These are phyloP conservation scores for Coranthus polyacanthus DNA, from an alignment of 2,797 vertebrate species.

Conservation along the genomic window DNA sequence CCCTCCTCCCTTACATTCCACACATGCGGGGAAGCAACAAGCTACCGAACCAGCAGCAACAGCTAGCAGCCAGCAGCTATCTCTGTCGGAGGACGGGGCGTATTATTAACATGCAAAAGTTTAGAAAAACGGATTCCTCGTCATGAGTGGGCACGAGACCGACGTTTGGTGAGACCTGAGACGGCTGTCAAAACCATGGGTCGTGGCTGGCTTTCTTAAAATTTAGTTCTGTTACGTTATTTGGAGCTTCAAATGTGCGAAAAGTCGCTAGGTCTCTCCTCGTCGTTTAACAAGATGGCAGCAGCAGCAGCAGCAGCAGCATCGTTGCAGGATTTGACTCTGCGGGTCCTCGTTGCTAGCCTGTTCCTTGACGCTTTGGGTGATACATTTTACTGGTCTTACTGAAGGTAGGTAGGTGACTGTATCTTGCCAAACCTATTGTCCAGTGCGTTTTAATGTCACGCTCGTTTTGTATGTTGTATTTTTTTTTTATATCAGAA, in stretches of 20 bases:
- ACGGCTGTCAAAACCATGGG: constrained; percentile 44
- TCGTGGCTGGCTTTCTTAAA: constrained; percentile 14
- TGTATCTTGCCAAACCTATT: background rate
- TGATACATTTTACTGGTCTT: constrained; percentile 54
- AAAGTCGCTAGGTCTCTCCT: constrained; percentile 72
- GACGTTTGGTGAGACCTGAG: constrained; percentile 6
- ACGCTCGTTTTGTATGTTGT: background rate
- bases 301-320: constrained; percentile 50
- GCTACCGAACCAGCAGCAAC: constrained; percentile 61
- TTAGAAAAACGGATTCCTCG: constrained; percentile 62
- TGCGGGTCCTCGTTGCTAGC: constrained; percentile 53
- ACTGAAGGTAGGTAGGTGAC: constrained; percentile 78
- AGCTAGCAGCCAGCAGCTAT: constrained; percentile 54
- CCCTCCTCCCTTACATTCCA: constrained; percentile 69
- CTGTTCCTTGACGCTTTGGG: constrained; percentile 51
- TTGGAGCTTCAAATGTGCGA: constrained; percentile 72
- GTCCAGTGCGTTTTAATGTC: background rate
- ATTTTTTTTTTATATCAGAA: constrained; percentile 3
- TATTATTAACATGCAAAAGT: constrained; percentile 74
- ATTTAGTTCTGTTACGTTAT: constrained; percentile 19
- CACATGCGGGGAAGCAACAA: constrained; percentile 82
- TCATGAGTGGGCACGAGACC: constrained; percentile 22
- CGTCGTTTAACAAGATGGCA: constrained; percentile 83
- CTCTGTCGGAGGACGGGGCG: constrained; percentile 53
- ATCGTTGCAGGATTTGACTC: constrained; percentile 64